Conservation (phyloP, 2,797 vertebrate species). For the Alexandromys oeconomus region DNA sequence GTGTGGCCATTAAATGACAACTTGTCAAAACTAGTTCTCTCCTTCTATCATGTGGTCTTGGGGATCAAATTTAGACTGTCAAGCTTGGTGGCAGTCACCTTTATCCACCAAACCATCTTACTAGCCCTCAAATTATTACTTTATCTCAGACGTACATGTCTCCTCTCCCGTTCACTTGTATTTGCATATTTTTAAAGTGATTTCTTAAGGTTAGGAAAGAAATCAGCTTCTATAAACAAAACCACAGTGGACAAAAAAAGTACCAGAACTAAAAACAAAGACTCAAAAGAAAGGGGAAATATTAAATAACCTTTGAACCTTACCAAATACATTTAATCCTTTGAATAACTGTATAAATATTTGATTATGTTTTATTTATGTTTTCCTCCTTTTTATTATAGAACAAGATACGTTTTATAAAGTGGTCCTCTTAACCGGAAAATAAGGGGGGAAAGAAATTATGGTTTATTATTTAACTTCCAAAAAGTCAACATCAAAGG, state of each 20-base stretch:
- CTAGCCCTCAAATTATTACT: background rate
- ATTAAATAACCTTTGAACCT: constrained; percentile 84
- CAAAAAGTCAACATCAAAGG: constrained; percentile 88
- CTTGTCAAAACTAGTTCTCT: background rate
- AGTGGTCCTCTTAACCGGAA: constrained; percentile 39
- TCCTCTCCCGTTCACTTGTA: constrained; percentile 34
- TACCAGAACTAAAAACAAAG: constrained; percentile 80
- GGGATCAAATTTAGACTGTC: background rate
- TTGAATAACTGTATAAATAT: constrained; percentile 87
- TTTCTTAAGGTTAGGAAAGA: constrained; percentile 48
- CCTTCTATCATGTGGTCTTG: background rate
- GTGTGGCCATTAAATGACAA: background rate
- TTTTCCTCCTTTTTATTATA: constrained; percentile 88
- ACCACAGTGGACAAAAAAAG: constrained; percentile 63
- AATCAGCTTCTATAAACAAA: constrained; percentile 74
- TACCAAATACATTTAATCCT: constrained; percentile 87
- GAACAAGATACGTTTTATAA: constrained; percentile 85
- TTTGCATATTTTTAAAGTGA: constrained; percentile 71
- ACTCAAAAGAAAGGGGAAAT: constrained; percentile 73
- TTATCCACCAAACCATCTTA: background rate
- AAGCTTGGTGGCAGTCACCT: background rate
- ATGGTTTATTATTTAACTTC: constrained; percentile 88
- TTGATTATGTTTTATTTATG: constrained; percentile 88
- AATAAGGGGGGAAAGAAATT: constrained; percentile 33
- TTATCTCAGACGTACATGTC: background rate